A percentile compares a stretch with the other conserved stretches of the same genome.
Evolutionary conservation across 2,797 vertebrate genomes (phyloP).

Genomic region (Arnoldichthys spilopterus): DNA sequence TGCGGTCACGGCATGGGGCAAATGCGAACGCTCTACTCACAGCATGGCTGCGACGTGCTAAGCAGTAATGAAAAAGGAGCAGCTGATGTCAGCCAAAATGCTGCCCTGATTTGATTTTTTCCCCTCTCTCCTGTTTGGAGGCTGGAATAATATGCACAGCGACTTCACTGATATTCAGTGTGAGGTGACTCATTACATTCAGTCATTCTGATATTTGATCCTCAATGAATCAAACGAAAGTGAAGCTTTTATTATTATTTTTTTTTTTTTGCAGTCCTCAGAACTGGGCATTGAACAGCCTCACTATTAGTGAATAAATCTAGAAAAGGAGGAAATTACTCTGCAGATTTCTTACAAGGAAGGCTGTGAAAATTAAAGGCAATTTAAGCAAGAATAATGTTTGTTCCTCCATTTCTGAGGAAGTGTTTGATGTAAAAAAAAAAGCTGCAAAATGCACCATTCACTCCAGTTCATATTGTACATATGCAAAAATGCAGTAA

Average conservation of each 20-base stretch:
- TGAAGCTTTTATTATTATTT: background rate
- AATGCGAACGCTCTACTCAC: conserved; percentile 40
- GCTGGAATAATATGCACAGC: background rate
- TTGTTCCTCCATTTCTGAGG: background rate
- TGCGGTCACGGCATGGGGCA: conserved; percentile 47
- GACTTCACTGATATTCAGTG: background rate
- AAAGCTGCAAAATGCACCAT: too few species aligned
- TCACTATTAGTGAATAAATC: background rate
- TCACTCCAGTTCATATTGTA: too few species aligned
- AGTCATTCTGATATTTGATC: background rate
- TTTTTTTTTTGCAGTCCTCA: background rate
- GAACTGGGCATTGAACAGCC: background rate
- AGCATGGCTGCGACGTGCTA: conserved; percentile 39
- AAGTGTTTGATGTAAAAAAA: background rate
- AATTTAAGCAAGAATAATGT: background rate
- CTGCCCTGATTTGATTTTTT: conserved; percentile 26
- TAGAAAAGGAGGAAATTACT: background rate
- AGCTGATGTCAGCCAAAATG: conserved; percentile 43
- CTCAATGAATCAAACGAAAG: conserved; percentile 1
- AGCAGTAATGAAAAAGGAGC: conserved; percentile 44
- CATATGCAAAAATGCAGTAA: too few species aligned
- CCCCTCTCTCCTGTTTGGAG: conserved; percentile 7
- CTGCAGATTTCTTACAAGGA: background rate
- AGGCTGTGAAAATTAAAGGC: background rate
- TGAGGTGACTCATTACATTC: background rate